Evolutionary conservation across 2,797 vertebrate genomes (phyloP).

Genomic region (Babyrousa celebensis): DNA sequence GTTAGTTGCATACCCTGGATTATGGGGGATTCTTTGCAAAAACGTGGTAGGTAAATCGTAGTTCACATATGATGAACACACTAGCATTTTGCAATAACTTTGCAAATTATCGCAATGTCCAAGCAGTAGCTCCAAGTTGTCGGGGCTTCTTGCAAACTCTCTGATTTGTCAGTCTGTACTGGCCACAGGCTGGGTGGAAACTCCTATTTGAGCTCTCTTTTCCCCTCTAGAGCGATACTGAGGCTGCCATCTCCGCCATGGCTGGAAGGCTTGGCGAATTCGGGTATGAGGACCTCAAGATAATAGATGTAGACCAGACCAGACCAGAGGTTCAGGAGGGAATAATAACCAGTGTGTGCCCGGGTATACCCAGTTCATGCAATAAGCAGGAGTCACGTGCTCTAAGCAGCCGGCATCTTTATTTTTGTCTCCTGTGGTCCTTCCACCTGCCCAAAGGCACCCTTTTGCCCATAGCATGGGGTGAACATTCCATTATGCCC

Average conservation of each 20-base stretch:
- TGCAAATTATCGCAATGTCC: background rate
- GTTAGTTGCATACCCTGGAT: background rate
- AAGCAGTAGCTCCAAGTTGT: background rate
- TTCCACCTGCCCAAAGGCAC: background rate
- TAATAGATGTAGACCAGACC: background rate
- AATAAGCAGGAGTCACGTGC: background rate
- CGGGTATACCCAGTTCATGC: background rate
- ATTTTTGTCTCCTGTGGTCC: background rate
- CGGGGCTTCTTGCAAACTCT: background rate
- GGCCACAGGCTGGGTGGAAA: background rate
- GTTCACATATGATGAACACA: background rate
- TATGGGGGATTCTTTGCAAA: background rate
- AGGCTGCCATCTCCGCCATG: background rate
- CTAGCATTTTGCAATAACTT: background rate
- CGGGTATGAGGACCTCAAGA: background rate
- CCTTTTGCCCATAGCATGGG: rapidly evolving
- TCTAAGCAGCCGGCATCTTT: background rate
- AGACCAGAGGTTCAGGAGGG: background rate
- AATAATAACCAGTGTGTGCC: background rate
- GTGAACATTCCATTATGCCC: background rate
- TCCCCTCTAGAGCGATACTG: background rate
- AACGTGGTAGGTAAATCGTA: background rate
- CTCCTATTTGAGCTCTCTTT: background rate
- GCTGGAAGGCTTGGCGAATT: background rate
- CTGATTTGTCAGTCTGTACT: background rate